Percentiles rank a stretch among this genome's conserved stretches.
These are phyloP conservation scores for Tanaodytes sp. DNA, from an alignment of 2,888 invertebrate genomes.

Conservation along the genomic window DNA sequence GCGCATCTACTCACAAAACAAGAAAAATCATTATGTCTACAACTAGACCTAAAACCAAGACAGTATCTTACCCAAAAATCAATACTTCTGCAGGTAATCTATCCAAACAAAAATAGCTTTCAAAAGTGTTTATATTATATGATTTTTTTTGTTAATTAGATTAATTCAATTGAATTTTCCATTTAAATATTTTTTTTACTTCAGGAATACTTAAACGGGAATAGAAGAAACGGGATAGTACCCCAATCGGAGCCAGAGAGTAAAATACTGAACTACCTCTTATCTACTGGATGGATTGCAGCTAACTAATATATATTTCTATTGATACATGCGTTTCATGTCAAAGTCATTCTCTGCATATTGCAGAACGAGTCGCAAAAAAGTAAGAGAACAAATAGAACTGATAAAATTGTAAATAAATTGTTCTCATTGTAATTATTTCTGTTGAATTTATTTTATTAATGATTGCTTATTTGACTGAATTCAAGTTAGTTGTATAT, in stretches of 20 bases:
- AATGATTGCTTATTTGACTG: slow-evolving; percentile 25
- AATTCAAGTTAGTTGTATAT: slow-evolving; percentile 8
- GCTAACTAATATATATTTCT: slow-evolving; percentile 64
- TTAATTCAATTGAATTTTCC: not conserved
- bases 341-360: slow-evolving; percentile 64
- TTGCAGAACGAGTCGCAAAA: slow-evolving; percentile 59
- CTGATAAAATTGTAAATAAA: slow-evolving; percentile 32
- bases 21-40: slow-evolving; percentile 71
- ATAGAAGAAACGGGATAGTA: slow-evolving; percentile 68
- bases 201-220: slow-evolving; percentile 72
- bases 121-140: too few relatives aligned
- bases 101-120: too few relatives aligned
- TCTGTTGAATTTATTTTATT: slow-evolving; percentile 8
- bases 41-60: slow-evolving; percentile 86
- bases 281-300: slow-evolving; percentile 76
- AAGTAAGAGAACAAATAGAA: slow-evolving; percentile 28
- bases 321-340: slow-evolving; percentile 53
- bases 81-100: slow-evolving; percentile 81
- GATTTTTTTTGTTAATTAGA: too few relatives aligned
- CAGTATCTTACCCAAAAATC: slow-evolving; percentile 93
- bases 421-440: slow-evolving; percentile 19
- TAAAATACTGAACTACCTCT: slow-evolving; percentile 76
- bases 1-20: slow-evolving; percentile 70
- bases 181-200: slow-evolving; percentile 21
- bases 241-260: slow-evolving; percentile 76